Evolutionary conservation across 2,797 vertebrate species (phyloP).

Genomic region (Poecilia wingei): DNA sequence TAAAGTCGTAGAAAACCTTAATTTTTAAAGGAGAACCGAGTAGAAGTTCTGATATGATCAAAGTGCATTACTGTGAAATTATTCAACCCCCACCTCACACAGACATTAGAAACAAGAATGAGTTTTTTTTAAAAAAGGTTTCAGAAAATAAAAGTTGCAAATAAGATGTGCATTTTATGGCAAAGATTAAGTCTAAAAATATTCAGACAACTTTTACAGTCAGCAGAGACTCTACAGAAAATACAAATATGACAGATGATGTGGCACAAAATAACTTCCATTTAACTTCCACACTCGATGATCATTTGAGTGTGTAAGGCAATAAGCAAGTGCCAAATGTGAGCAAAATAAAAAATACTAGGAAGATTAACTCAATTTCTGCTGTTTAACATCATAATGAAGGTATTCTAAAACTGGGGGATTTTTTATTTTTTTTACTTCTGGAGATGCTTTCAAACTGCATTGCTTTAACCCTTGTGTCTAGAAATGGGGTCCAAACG

Average conservation of each 20-base stretch:
- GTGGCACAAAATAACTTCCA: neutral
- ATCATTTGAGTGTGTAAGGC: neutral
- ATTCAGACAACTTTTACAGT: slow-evolving; percentile 2
- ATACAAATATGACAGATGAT: slow-evolving; percentile 7
- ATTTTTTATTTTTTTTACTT: neutral
- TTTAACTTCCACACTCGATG: neutral
- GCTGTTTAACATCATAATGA: neutral
- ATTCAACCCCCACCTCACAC: neutral
- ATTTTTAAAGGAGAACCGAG: neutral
- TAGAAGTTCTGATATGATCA: neutral
- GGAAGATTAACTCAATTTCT: neutral
- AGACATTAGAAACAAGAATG: neutral
- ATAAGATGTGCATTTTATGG: slow-evolving; percentile 7
- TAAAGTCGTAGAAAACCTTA: neutral
- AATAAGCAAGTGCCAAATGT: neutral
- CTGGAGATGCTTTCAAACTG: neutral
- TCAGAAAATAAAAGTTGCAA: neutral
- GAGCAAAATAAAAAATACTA: neutral
- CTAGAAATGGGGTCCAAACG: too few species aligned
- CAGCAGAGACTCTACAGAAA: neutral
- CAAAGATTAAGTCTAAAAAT: slow-evolving; percentile 20
- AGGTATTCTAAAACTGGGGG: neutral
- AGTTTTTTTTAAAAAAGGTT: neutral
- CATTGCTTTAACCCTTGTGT: neutral
- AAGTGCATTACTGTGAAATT: neutral